phyloP scores from a whole-genome alignment of 2,888 invertebrate genomes.

The Autographa gamma region DNA sequence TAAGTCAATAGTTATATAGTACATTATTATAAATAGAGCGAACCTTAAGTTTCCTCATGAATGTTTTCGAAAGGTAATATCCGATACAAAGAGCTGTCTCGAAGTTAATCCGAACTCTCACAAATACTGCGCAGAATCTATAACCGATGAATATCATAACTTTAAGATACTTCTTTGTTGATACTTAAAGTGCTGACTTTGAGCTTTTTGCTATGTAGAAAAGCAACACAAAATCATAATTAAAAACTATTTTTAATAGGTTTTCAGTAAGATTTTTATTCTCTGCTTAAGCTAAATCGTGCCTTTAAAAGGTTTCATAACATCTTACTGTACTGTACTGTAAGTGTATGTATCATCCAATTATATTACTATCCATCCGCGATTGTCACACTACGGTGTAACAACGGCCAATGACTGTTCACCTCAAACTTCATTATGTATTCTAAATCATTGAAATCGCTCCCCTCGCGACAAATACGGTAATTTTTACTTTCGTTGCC shows the following conservation, averaged over 20 bases:
- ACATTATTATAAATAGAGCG: not conserved
- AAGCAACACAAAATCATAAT: not conserved
- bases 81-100: constrained; percentile 3
- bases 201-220: not conserved
- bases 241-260: not conserved
- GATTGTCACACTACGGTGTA: constrained; percentile 40
- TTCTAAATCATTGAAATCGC: constrained; percentile 55
- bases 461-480: constrained; percentile 56
- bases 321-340: too few relatives aligned
- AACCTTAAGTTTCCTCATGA: not conserved
- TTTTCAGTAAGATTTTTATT: not conserved
- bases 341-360: too few relatives aligned
- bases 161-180: not conserved
- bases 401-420: constrained; percentile 41
- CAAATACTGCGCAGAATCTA: not conserved
- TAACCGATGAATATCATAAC: constrained; percentile 3
- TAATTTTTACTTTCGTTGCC: constrained; percentile 55
- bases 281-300: too few relatives aligned
- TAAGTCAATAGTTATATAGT: not conserved
- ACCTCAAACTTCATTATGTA: constrained; percentile 52
- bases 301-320: too few relatives aligned
- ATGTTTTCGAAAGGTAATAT: not conserved
- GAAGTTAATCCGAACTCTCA: not conserved
- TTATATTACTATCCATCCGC: not conserved
- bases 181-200: not conserved